phyloP scores from a whole-genome alignment of 1,140 invertebrate species.

The Delia radicum region DNA sequence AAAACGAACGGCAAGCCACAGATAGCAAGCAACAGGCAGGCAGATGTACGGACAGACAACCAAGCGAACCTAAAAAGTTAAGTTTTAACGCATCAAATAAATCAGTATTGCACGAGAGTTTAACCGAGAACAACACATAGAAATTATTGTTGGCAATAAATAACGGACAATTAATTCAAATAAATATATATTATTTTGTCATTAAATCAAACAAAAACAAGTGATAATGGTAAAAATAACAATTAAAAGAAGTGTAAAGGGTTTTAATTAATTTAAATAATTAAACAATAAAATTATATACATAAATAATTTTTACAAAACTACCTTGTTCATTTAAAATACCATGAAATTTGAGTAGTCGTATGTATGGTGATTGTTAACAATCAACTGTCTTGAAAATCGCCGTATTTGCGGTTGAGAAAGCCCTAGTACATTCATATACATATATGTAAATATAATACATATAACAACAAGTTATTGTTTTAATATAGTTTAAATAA shows the following conservation, averaged over 20 bases:
- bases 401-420: not conserved
- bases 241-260: not conserved
- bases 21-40: not conserved
- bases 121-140: not conserved
- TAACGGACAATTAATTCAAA: not conserved
- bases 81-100: not conserved
- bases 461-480: not conserved
- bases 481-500: not conserved
- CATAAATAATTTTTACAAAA: not conserved
- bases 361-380: not conserved
- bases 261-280: not conserved
- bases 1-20: not conserved
- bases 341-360: conserved; percentile 3
- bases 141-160: not conserved
- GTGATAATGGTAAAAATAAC: not conserved
- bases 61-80: not conserved
- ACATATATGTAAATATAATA: not conserved
- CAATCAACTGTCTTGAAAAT: not conserved
- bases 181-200: not conserved
- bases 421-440: not conserved
- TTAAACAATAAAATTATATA: not conserved
- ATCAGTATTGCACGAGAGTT: not conserved
- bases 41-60: not conserved
- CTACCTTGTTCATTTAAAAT: not conserved
- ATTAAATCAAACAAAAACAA: not conserved